Evolutionary conservation across 2,797 vertebrate genomes (phyloP).

Genomic region (Erithacus rubecula): DNA sequence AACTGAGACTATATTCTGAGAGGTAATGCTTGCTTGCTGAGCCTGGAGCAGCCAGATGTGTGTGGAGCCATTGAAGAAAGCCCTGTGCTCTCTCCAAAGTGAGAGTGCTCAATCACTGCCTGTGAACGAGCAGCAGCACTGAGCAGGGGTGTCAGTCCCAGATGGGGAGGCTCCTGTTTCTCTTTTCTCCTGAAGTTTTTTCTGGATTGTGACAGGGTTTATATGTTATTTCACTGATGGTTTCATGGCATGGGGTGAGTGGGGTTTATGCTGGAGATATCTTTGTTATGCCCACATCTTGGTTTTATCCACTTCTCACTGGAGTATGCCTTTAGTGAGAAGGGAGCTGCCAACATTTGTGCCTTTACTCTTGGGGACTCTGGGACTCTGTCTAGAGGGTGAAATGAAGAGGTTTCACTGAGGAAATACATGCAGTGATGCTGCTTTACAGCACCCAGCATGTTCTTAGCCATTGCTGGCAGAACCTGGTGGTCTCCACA

Average conservation of each 20-base stretch:
- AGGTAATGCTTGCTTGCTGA: not conserved
- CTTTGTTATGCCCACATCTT: not conserved
- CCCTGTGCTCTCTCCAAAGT: rapidly evolving
- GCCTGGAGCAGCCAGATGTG: not conserved
- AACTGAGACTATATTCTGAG: not conserved
- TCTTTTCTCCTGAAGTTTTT: not conserved
- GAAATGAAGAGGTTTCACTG: not conserved
- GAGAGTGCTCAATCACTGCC: not conserved
- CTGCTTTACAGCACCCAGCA: not conserved
- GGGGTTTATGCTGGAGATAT: not conserved
- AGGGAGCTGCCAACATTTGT: not conserved
- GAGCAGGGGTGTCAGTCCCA: not conserved
- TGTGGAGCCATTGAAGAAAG: not conserved
- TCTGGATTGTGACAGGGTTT: not conserved
- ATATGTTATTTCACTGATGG: not conserved
- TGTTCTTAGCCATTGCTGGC: not conserved
- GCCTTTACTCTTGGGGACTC: not conserved
- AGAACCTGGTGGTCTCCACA: not conserved
- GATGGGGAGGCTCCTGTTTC: not conserved
- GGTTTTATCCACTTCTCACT: not conserved
- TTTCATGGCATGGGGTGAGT: rapidly evolving
- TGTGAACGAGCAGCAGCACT: not conserved
- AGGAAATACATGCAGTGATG: not conserved
- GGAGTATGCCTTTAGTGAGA: not conserved
- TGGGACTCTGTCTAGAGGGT: too few species aligned